Base-by-base conservation (phyloP, 2,888 invertebrate genomes). In the Dryobotodes eremita region DNA sequence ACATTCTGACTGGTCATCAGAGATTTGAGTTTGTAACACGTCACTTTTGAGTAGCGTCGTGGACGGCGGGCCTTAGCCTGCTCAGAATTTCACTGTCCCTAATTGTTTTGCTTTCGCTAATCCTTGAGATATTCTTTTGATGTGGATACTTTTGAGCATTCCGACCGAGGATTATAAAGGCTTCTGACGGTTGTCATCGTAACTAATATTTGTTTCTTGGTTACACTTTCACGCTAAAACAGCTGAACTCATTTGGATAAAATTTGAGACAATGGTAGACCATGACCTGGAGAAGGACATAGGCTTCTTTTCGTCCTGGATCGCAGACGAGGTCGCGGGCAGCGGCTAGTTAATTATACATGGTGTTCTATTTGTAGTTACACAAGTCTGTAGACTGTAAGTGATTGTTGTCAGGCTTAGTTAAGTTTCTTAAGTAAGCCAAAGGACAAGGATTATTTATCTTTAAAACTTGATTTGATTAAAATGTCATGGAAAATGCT, bases 81-180 rank as follows among this genome's bases (percentile, higher is more conserved):
- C 57, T 66, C n/a, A 46, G 50, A 66, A 62, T 73, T 79, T 53
- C n/a, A 72, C 15, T 84, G 79, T 69, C n/a, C 71, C n/a, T 46
- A 84, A 85, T 84, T 64, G 36, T 65, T 80, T 70, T 50, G 71
- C 17, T 69, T 61, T 64, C 46, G 23, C 26, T 71, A 68, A 83
- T 71, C 64, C 62, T 50, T 61, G 50, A 72, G 50, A 59, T 78
- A 64, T 64, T 84, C 50, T 69, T 65, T 59, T 26, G 23, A 59
- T 82, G 57, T 71, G 26, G 2, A 57, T 50, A 46, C 64, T 53
- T 80, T 75, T 26, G 31, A 83, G 36, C 23, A 69, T 48, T 42
- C 26, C 11, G 20, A 17, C n/a, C 11, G 10, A 65, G 15, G 20
- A 73, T 69, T 73, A 61, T 66, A 62, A 57, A 75, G 20, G 15